Base-by-base conservation (phyloP, 2,113 vertebrate genomes). In the Aspiorhynchus laticeps region DNA sequence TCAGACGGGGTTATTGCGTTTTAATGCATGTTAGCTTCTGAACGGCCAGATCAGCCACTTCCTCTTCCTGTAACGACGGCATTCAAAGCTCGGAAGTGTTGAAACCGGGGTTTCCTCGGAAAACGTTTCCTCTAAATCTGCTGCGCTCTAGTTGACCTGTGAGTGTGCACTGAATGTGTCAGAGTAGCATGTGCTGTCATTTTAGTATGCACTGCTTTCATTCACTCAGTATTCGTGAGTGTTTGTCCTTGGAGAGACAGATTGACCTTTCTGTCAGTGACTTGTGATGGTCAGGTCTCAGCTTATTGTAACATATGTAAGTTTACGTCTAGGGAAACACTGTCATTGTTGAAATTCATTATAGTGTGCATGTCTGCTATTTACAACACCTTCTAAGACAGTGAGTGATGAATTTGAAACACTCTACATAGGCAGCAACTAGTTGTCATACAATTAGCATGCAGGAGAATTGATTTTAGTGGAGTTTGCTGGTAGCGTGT, bases 281-380 rank as follows among this genome's bases (percentile, higher is more conserved):
- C 48, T 86, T 28, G 24, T 78, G 75, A 84, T 84, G 65, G 67
- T 86, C 80, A 88, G 26, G 61, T 71, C 15, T 41, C 76, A 43
- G 69, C n/a, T 75, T 10, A 74, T 26, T 43, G 17, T 26, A 41
- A 38, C 24, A 59, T 33, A 26, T 46, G 56, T 76, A 61, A 43
- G 33, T n/a, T 51, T 53, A 9, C 56, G 9, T 84, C 46, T 51
- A 12, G 2, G 48, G 28, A 67, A 67, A 31, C 2, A 2, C 14
- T 67, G 5, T 67, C 5, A 67, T 7, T 63, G 10, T 12, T 63
- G n/a, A 63, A 11, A n/a, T 26, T 31, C 7, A 5, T 17, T 12
- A 14, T 15, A 67, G 12, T 15, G 15, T 31, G 12, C 2, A 2
- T 31, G 28, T 38, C 38, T 38, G 38, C 33, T 33, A 33, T 3